These are phyloP conservation scores for Camptogramma bilineatum DNA, from an alignment of 2,888 invertebrate genomes.

Conservation along the genomic window DNA sequence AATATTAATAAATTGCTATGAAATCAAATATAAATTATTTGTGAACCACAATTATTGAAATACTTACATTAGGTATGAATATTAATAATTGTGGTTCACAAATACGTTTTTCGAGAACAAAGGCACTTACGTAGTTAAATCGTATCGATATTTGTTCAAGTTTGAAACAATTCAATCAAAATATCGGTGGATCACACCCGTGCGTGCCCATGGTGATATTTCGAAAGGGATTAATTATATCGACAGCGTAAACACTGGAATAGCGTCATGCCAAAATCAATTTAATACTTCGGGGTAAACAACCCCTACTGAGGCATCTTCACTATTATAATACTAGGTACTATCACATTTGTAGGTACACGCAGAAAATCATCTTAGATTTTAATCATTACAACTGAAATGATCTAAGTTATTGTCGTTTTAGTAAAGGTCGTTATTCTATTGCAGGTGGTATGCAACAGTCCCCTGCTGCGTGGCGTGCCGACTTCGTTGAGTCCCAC, in stretches of 20 bases:
- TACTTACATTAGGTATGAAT: no score
- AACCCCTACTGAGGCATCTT: slow-evolving; percentile 21
- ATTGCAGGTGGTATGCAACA: slow-evolving; percentile 94
- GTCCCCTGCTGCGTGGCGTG: slow-evolving; percentile 92
- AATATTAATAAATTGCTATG: not conserved
- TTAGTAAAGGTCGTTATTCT: slow-evolving; percentile 36
- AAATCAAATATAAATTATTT: not conserved
- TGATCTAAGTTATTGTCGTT: slow-evolving; percentile 28
- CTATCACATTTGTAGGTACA: not conserved
- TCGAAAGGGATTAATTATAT: slow-evolving; percentile 76
- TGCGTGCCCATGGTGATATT: slow-evolving; percentile 61
- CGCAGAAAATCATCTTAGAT: not conserved
- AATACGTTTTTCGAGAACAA: slow-evolving; percentile 15
- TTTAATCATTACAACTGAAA: not conserved
- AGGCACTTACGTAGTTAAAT: slow-evolving; percentile 51
- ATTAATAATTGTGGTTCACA: no score
- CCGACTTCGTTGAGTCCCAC: slow-evolving; percentile 91
- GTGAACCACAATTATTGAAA: slow-evolving; percentile 4
- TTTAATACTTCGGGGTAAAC: slow-evolving; percentile 44
- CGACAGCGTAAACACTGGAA: slow-evolving; percentile 68
- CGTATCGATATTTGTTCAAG: slow-evolving; percentile 74
- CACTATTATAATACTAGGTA: not conserved
- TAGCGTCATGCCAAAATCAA: slow-evolving; percentile 54
- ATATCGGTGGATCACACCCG: slow-evolving; percentile 62
- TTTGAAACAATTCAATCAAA: slow-evolving; percentile 78